Conservation (phyloP, 2,888 invertebrate genomes). For the Catocala sponsa region DNA sequence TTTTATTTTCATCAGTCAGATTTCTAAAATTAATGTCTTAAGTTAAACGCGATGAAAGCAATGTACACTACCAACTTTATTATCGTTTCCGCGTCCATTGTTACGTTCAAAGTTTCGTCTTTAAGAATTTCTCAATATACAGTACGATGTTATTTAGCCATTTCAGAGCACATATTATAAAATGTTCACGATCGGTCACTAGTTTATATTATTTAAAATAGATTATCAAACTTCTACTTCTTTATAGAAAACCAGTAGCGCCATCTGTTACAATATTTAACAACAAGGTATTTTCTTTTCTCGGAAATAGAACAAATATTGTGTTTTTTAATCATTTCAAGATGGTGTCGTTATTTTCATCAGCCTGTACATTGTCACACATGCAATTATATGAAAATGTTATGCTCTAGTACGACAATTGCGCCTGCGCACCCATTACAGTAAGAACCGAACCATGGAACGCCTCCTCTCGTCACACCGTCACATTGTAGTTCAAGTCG, state of each 20-base stretch:
- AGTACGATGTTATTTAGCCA: slow-evolving; percentile 29
- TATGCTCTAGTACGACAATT: slow-evolving; percentile 73
- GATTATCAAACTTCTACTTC: neutral
- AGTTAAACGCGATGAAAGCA: slow-evolving; percentile 8
- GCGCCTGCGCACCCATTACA: slow-evolving; percentile 72
- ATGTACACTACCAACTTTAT: slow-evolving; percentile 10
- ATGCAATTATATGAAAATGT: slow-evolving; percentile 63
- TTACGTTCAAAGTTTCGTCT: slow-evolving; percentile 41
- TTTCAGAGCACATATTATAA: neutral
- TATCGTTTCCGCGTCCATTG: slow-evolving; percentile 56
- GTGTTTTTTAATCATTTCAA: too few relatives aligned
- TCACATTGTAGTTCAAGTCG: slow-evolving; percentile 63
- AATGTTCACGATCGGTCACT: too few relatives aligned
- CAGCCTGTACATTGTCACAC: slow-evolving; percentile 64
- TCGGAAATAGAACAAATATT: neutral
- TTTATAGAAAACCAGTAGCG: slow-evolving; percentile 41
- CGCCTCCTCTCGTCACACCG: slow-evolving; percentile 30
- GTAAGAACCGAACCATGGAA: slow-evolving; percentile 69
- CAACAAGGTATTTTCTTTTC: neutral
- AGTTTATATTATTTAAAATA: neutral
- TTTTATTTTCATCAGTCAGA: too few relatives aligned
- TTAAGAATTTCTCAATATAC: slow-evolving; percentile 32
- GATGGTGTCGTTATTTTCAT: slow-evolving; percentile 16
- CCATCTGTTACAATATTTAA: slow-evolving; percentile 53
- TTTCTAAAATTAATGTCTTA: neutral